phyloP scores from a whole-genome alignment of 35 echinoderm and acorn worm species.

The Acanthaster planci region DNA sequence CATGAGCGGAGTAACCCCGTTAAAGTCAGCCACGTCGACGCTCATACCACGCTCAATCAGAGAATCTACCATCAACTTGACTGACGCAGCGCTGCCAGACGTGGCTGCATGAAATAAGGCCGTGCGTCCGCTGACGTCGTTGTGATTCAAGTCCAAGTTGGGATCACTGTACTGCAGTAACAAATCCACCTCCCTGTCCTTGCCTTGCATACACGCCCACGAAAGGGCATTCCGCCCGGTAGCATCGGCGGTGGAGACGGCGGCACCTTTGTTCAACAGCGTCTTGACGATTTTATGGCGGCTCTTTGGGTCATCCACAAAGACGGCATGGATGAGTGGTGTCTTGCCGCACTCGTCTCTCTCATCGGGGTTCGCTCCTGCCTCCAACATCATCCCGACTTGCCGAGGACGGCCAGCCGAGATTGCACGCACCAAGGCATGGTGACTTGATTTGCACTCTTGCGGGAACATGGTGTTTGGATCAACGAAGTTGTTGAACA shows the following conservation, averaged over 20 bases:
- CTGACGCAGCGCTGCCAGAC: slow-evolving; percentile 68
- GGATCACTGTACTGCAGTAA: slow-evolving; percentile 51
- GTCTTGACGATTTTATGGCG: slow-evolving; percentile 58
- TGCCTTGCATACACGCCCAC: slow-evolving; percentile 75
- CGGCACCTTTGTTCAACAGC: slow-evolving; percentile 52
- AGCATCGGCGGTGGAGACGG: slow-evolving; percentile 49
- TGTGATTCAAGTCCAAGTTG: slow-evolving; percentile 71
- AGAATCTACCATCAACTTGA: slow-evolving; percentile 61
- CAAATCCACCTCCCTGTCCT: slow-evolving; percentile 43
- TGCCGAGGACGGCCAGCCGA: slow-evolving; percentile 66
- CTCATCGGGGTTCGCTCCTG: slow-evolving; percentile 49
- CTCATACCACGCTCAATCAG: slow-evolving; percentile 59
- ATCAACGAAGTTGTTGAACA: not conserved
- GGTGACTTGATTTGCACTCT: slow-evolving; percentile 30
- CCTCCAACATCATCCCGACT: slow-evolving; percentile 69
- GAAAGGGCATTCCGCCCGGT: slow-evolving; percentile 53
- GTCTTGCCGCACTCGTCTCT: slow-evolving; percentile 71
- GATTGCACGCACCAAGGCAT: slow-evolving; percentile 62
- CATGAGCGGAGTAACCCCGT: slow-evolving; percentile 85
- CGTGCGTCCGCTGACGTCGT: slow-evolving; percentile 71
- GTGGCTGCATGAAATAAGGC: slow-evolving; percentile 79
- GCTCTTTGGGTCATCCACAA: slow-evolving; percentile 69
- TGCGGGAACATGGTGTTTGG: slow-evolving; percentile 9
- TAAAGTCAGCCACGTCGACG: slow-evolving; percentile 69
- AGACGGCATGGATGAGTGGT: slow-evolving; percentile 69